Evolutionary conservation across 2,888 invertebrate species (phyloP).

Genomic region (Lasioglossum villosulum): DNA sequence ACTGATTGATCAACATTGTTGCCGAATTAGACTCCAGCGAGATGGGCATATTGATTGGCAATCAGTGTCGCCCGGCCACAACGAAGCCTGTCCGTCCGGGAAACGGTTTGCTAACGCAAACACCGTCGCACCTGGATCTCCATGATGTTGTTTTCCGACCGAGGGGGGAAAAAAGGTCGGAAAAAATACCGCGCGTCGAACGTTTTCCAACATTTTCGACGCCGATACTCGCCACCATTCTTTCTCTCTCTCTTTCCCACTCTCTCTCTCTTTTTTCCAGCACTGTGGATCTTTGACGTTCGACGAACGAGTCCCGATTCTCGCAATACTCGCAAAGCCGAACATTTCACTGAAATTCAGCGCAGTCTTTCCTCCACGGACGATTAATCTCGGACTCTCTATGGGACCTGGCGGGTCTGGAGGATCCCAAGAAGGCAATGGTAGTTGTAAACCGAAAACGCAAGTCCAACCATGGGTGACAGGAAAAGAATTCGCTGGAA

Average conservation of each 20-base stretch:
- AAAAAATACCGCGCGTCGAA: slow-evolving; percentile 66
- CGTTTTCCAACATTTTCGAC: slow-evolving; percentile 67
- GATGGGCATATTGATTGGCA: slow-evolving; percentile 84
- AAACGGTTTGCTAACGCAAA: slow-evolving; percentile 79
- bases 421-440: slow-evolving; percentile 52
- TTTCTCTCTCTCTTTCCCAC: neutral
- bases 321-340: neutral
- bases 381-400: slow-evolving; percentile 29
- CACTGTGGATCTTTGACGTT: slow-evolving; percentile 35
- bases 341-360: neutral
- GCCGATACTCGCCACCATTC: slow-evolving; percentile 38
- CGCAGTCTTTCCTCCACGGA: slow-evolving; percentile 41
- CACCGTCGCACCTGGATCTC: slow-evolving; percentile 73
- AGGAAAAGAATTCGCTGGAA: slow-evolving; percentile 70
- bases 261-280: neutral
- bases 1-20: slow-evolving; percentile 84
- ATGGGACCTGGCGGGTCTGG: slow-evolving; percentile 49
- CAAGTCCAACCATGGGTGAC: slow-evolving; percentile 71
- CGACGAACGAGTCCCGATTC: neutral
- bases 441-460: slow-evolving; percentile 59
- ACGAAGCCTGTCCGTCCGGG: slow-evolving; percentile 78
- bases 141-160: slow-evolving; percentile 69
- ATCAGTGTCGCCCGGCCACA: slow-evolving; percentile 82
- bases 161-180: slow-evolving; percentile 2
- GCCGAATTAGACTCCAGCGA: slow-evolving; percentile 83